Conservation (phyloP, 2,797 vertebrate species). For the Psittacula echo region DNA sequence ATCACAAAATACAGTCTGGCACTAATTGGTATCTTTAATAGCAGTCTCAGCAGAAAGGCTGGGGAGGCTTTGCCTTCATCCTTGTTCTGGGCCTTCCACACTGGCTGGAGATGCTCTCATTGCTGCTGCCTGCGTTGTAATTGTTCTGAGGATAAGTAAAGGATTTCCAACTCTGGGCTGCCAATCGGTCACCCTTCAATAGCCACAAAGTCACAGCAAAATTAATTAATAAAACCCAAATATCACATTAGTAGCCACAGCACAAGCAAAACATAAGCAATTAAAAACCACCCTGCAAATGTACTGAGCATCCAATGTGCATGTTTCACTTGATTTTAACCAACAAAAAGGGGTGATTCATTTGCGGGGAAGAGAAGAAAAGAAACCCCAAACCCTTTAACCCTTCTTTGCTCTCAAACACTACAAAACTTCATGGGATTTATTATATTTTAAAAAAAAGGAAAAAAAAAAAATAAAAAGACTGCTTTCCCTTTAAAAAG, state of each 20-base stretch:
- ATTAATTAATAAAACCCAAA: conserved; percentile 42
- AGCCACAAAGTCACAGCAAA: conserved; percentile 46
- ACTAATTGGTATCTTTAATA: conserved; percentile 56
- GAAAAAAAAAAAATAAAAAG: conserved; percentile 43
- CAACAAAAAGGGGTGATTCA: conserved; percentile 17
- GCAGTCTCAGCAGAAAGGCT: conserved; percentile 22
- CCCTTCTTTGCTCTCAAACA: conserved; percentile 46
- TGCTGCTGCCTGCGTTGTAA: conserved; percentile 32
- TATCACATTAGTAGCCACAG: conserved; percentile 32
- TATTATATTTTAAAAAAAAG: conserved; percentile 65
- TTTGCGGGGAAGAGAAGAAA: conserved; percentile 38
- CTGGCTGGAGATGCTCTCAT: background rate
- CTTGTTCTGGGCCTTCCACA: background rate
- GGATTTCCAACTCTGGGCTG: conserved; percentile 46
- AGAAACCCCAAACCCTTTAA: conserved; percentile 36
- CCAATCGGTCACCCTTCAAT: conserved; percentile 60
- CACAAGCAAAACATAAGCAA: conserved; percentile 53
- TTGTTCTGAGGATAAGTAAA: conserved; percentile 53
- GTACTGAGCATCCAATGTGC: background rate
- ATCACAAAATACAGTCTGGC: conserved; percentile 55
- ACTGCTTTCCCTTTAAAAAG: conserved; percentile 81
- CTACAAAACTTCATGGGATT: conserved; percentile 67
- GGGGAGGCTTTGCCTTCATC: conserved; percentile 37
- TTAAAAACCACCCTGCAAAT: conserved; percentile 38
- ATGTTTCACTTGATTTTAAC: background rate